phyloP scores from a whole-genome alignment of 1,140 invertebrate species.

The Parasteatoda tepidariorum region DNA sequence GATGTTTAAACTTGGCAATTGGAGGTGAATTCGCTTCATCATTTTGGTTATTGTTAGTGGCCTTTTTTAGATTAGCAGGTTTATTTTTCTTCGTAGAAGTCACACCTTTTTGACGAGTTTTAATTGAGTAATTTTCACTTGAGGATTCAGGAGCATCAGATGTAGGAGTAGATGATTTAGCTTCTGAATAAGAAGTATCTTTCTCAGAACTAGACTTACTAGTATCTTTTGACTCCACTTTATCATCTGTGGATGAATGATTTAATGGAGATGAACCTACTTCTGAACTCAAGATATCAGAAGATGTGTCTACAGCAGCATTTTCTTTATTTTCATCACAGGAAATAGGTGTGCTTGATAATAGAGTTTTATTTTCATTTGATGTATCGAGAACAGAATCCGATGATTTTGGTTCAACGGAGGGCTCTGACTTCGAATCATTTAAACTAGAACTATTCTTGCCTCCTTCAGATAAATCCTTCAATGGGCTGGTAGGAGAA shows the following conservation, averaged over 20 bases:
- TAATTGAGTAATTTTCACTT: slow-evolving; percentile 39
- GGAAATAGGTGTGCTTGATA: neutral
- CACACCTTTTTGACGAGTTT: slow-evolving; percentile 41
- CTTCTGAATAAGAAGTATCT: neutral
- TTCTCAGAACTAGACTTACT: neutral
- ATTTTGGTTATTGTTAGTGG: slow-evolving; percentile 22
- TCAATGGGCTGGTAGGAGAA: slow-evolving; percentile 16
- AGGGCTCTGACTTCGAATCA: neutral
- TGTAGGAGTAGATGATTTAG: neutral
- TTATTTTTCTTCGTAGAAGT: slow-evolving; percentile 13
- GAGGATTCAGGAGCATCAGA: slow-evolving; percentile 7
- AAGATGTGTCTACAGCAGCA: neutral
- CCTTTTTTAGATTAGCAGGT: neutral
- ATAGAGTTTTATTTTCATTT: neutral
- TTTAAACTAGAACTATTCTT: neutral
- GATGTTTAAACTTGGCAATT: slow-evolving; percentile 43
- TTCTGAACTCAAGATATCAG: neutral
- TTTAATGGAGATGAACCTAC: neutral
- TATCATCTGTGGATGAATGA: neutral
- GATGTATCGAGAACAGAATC: neutral
- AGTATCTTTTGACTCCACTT: slow-evolving; percentile 10
- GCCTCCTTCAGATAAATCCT: neutral
- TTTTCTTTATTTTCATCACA: neutral
- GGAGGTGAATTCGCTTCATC: neutral
- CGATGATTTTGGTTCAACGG: too few species aligned